Base-by-base conservation (phyloP, 2,797 vertebrate species). In the Crypturellus tataupa region DNA sequence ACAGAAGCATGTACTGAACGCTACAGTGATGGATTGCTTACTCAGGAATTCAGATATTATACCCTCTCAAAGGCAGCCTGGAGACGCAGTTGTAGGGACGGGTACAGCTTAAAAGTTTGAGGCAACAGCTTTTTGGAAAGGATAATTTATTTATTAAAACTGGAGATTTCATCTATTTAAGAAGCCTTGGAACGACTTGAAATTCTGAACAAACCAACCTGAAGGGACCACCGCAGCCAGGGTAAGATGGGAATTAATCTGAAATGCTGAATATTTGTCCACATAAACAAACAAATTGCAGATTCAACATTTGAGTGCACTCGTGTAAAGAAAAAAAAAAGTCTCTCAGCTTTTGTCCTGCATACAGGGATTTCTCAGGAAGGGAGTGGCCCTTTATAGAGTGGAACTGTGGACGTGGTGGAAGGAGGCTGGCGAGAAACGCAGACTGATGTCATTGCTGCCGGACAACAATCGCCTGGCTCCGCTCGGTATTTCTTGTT, bases 401-500 rank as follows among this genome's bases (percentile, higher is more conserved):
- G 42, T 27, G 80, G 70, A 95, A 25, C 77, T 35, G 58, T 8
- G 51, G 77, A 76, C 4, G 16, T 81, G 80, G 60, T 21, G 1
- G 53, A 85, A 27, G 15, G 71, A 84, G 82, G 60, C 73, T 95
- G 91, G 92, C 89, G 91, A 49, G 40, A 23, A 6, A 40, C 73
- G 37, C 7, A 46, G 63, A 64, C 77, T 96, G 92, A 96, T 70
- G 78, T 96, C 91, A 96, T 49, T 51, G 60, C 60, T 76, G 85
- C 70, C 85, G 95, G 80, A 83, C 62, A 89, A 63, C 77, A 90
- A 59, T 91, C 94, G 95, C 91, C 87, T 96, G 87, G 73, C 89
- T 93, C 24, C 35, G 16, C 39, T 68, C 62, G 70, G 44, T 60
- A 87, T 93, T 96, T 88, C 92, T 88, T 0, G 0, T 71, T 91